These are phyloP conservation scores for Argyra leucocephala DNA, from an alignment of 2,888 invertebrate genomes.

Conservation along the genomic window DNA sequence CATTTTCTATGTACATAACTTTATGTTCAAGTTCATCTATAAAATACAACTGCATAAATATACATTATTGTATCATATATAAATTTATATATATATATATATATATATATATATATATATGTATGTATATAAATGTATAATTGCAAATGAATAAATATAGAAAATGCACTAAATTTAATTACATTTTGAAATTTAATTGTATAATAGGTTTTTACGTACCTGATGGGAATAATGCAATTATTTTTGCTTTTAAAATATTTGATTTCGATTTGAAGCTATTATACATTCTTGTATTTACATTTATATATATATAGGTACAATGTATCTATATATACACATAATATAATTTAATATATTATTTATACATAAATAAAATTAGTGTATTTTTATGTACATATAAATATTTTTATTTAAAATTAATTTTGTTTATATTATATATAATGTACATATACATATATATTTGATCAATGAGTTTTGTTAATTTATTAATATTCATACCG, in stretches of 20 bases:
- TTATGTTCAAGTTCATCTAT: background rate
- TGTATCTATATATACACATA: too few relatives aligned
- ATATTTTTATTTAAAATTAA: too few relatives aligned
- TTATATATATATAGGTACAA: background rate
- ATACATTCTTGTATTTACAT: background rate
- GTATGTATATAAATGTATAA: constrained; percentile 17
- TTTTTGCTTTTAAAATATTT: constrained; percentile 4
- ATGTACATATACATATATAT: background rate
- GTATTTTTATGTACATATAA: background rate
- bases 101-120: constrained; percentile 16
- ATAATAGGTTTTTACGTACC: constrained; percentile 1
- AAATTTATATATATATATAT: constrained; percentile 19
- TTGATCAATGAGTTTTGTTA: background rate
- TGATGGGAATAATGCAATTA: constrained; percentile 4
- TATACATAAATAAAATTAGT: background rate
- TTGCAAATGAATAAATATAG: constrained; percentile 13
- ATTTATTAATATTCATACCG: background rate
- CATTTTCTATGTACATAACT: background rate
- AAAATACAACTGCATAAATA: constrained; percentile 14
- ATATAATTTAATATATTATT: too few relatives aligned
- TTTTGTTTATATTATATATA: too few relatives aligned
- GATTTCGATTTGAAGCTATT: background rate
- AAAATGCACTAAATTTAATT: constrained; percentile 33
- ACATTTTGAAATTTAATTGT: constrained; percentile 27
- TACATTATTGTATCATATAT: background rate